phyloP scores from a whole-genome alignment of 2,888 invertebrate genomes.

The Drosophila affinis region DNA sequence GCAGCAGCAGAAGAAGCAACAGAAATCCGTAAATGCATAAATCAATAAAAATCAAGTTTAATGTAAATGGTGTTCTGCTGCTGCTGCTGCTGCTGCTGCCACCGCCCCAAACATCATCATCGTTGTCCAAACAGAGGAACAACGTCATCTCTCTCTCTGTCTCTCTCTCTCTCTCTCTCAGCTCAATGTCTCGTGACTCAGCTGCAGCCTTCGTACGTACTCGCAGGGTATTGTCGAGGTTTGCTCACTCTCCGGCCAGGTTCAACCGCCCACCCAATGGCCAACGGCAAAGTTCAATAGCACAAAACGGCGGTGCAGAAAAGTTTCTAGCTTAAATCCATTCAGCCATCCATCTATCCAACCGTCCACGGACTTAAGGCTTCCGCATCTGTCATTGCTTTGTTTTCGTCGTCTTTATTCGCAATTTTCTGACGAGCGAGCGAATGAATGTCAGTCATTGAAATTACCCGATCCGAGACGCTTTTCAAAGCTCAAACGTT shows the following conservation, averaged over 20 bases:
- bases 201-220: slow-evolving; percentile 22
- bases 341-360: slow-evolving; percentile 9
- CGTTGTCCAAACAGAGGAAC: slow-evolving; percentile 22
- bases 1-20: neutral
- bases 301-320: slow-evolving; percentile 53
- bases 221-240: neutral
- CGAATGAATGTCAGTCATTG: slow-evolving; percentile 20
- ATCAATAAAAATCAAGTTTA: slow-evolving; percentile 40
- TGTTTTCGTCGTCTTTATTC: slow-evolving; percentile 19
- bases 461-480: slow-evolving; percentile 23
- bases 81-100: neutral
- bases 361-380: slow-evolving; percentile 26
- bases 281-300: slow-evolving; percentile 65
- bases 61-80: neutral
- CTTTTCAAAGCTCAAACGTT: slow-evolving; percentile 18
- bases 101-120: slow-evolving; percentile 9
- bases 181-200: slow-evolving; percentile 32
- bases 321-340: slow-evolving; percentile 29
- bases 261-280: slow-evolving; percentile 44
- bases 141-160: slow-evolving; percentile 24
- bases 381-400: slow-evolving; percentile 51
- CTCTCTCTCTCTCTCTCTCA: neutral
- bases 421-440: slow-evolving; percentile 26
- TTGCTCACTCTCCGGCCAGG: slow-evolving; percentile 34
- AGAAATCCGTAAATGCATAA: slow-evolving; percentile 35